Base-by-base conservation (phyloP, 2,888 invertebrate species). In the Mythimna vitellina region DNA sequence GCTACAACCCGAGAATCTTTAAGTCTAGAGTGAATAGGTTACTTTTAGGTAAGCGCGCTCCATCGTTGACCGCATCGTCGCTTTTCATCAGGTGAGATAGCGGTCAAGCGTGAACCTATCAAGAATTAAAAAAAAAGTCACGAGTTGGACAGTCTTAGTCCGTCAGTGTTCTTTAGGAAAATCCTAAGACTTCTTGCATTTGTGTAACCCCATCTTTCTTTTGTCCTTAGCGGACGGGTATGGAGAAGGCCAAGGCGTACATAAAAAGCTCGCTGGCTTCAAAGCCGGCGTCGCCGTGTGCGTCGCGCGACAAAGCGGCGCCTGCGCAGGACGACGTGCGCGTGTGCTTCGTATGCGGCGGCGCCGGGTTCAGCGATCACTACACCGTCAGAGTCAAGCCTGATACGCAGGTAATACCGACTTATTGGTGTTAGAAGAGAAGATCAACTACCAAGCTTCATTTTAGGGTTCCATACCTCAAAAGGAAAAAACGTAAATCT, bases 241-340 rank as follows among this genome's bases (percentile, higher is more conserved):
- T 97, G 97, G 97, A 97, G 96, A 97, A 97, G 92, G 97, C 97
- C 90, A 97, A 97, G 96, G 97, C 97, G 83, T 97, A 97, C 90
- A 97, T 97, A 93, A 97, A 97, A 94, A 97, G 97, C 94, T 97
- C 97, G 95, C 96, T 97, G 90, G 97, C 96, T 87, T 96, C 95
- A 82, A 92, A 92, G 89, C 92, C 93, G 88, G 91, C 92, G 97
- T 88, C 97, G 97, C 88, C 97, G 88, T 89, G 82, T 63, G 82
- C 81, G 82, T 76, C 97, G 97, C 72, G 97, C 96, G 87, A 89
- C 66, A 87, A 85, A 74, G 77, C 86, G 82, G 84, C 89, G 84
- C 81, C 97, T 97, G 83, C 97, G 81, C 89, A 82, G 96, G 97
- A 62, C 97, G 98, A 91, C 97, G 97, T 86, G 85, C 92, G 89